Conservation (phyloP, 37 sponge, comb jelly and placozoan species). For the Crambe crambe region DNA sequence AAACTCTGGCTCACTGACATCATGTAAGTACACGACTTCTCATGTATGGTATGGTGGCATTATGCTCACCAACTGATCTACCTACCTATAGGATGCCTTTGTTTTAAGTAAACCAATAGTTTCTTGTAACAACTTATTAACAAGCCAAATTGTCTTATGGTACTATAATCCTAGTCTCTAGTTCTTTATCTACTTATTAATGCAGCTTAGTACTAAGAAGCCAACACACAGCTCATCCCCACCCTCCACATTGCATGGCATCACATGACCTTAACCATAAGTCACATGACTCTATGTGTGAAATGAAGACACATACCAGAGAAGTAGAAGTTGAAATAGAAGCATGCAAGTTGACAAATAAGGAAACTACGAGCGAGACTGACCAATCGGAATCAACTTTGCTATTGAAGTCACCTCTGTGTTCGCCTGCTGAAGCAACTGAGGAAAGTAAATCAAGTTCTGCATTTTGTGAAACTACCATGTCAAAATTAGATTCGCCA, state of each 20-base stretch:
- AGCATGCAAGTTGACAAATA: background rate
- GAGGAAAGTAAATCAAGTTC: too few relatives aligned
- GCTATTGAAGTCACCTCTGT: background rate
- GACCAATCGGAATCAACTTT: background rate
- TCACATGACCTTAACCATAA: background rate
- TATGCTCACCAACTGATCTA: too few relatives aligned
- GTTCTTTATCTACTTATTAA: background rate
- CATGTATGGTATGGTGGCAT: too few relatives aligned
- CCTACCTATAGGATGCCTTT: too few relatives aligned
- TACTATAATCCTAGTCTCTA: background rate
- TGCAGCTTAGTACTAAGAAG: slow-evolving; percentile 1
- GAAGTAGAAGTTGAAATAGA: background rate
- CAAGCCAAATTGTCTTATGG: too few relatives aligned
- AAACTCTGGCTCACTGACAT: slow-evolving; percentile 34
- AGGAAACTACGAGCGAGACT: background rate
- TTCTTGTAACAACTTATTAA: too few relatives aligned
- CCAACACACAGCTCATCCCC: background rate
- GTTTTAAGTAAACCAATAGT: too few relatives aligned
- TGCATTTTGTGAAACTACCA: too few relatives aligned
- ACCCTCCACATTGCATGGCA: background rate
- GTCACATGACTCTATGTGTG: background rate
- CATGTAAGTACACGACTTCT: slow-evolving; percentile 36
- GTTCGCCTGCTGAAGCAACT: too few relatives aligned
- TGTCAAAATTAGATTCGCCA: too few relatives aligned
- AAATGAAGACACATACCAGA: background rate